These are phyloP conservation scores for Mantis religiosa DNA, from an alignment of 2,888 invertebrate genomes.

Conservation along the genomic window DNA sequence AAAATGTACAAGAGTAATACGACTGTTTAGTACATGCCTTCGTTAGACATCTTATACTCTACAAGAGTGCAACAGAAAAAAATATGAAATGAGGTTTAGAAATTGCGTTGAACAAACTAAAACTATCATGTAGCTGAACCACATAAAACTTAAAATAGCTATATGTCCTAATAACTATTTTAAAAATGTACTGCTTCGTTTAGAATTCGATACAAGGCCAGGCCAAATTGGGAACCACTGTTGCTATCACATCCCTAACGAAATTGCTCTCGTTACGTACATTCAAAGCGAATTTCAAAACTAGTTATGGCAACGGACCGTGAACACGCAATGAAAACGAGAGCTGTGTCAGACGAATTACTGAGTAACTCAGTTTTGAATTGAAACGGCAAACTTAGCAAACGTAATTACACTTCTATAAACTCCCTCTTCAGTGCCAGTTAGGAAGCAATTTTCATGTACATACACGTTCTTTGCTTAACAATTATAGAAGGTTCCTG, in stretches of 20 bases:
- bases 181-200: too few relatives aligned
- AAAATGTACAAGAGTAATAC: too few relatives aligned
- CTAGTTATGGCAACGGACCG: not conserved
- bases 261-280: not conserved
- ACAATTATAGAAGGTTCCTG: too few relatives aligned
- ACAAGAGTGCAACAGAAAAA: too few relatives aligned
- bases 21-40: too few relatives aligned
- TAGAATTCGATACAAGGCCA: too few relatives aligned
- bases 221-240: not conserved
- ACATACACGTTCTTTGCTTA: not conserved
- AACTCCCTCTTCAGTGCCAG: not conserved
- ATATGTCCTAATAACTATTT: too few relatives aligned
- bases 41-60: too few relatives aligned
- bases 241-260: not conserved
- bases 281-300: not conserved
- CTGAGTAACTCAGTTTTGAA: not conserved
- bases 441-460: not conserved
- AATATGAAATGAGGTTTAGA: too few relatives aligned
- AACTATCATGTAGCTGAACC: too few relatives aligned
- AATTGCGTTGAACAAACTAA: too few relatives aligned
- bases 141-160: too few relatives aligned
- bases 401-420: not conserved
- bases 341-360: not conserved
- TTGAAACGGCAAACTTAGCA: not conserved
- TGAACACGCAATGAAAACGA: not conserved